Evolutionary conservation across 2,888 invertebrate genomes (phyloP).

Genomic region (Noctua pronuba): DNA sequence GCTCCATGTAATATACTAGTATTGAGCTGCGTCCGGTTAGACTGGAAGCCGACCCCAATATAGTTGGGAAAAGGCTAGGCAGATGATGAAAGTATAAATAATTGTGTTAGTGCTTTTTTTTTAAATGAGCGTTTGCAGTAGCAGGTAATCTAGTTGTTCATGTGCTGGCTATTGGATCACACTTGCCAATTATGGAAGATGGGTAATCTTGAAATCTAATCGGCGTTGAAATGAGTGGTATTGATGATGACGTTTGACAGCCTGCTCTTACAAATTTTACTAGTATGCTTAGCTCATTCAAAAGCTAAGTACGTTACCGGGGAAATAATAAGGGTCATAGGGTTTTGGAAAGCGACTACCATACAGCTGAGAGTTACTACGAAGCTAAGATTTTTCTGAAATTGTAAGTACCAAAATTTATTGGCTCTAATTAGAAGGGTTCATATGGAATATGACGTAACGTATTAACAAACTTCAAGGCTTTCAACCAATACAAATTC

Average conservation of each 20-base stretch:
- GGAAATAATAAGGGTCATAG: too few species aligned
- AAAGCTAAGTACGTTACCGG: not conserved
- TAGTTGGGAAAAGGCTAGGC: too few species aligned
- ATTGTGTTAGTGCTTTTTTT: not conserved
- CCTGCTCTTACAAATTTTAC: not conserved
- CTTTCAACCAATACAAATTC: conserved; percentile 23
- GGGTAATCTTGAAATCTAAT: not conserved
- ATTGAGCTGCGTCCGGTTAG: too few species aligned
- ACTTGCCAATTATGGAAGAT: not conserved
- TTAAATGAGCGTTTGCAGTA: not conserved
- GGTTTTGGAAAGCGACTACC: not conserved
- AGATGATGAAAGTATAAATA: too few species aligned
- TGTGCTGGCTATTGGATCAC: not conserved
- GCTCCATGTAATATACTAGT: too few species aligned
- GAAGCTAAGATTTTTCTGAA: not conserved
- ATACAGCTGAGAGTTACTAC: not conserved
- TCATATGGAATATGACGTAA: conserved; percentile 4
- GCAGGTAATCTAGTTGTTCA: too few species aligned
- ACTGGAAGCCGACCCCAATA: too few species aligned
- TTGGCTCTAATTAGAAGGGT: not conserved
- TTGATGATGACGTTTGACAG: not conserved
- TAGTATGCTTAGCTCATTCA: not conserved
- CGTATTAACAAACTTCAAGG: conserved; percentile 15
- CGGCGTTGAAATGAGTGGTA: not conserved
- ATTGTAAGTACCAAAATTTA: not conserved